phyloP scores from a whole-genome alignment of 2,797 vertebrate species.

The Enteromius mattozi region DNA sequence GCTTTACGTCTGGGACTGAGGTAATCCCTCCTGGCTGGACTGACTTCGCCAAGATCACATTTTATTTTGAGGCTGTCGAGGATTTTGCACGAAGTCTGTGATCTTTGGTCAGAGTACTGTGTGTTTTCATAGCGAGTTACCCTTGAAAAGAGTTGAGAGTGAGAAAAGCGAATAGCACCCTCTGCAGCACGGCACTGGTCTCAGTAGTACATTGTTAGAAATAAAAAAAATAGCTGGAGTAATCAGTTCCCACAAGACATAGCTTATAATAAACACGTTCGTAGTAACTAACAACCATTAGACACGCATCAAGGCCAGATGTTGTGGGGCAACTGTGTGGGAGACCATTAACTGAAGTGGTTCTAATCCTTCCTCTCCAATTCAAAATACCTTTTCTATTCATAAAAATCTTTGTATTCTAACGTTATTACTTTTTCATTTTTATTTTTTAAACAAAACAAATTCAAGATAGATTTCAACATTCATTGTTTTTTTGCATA shows the following conservation, averaged over 20 bases:
- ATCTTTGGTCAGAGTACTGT: background rate
- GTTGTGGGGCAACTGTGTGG: background rate
- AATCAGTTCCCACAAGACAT: background rate
- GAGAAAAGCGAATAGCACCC: conserved; percentile 27
- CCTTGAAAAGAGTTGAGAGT: background rate
- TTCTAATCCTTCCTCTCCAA: background rate
- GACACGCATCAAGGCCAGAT: background rate
- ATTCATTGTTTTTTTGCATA: background rate
- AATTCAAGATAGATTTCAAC: background rate
- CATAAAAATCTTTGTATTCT: too few relatives aligned
- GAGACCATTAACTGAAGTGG: conserved; percentile 1
- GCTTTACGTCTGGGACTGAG: background rate
- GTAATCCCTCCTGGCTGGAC: background rate
- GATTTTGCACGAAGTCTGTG: background rate
- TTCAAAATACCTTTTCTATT: background rate
- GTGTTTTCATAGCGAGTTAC: conserved; percentile 3
- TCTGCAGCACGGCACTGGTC: background rate
- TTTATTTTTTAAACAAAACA: background rate
- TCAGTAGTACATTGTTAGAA: background rate
- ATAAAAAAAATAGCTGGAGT: background rate
- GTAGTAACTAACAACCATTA: background rate
- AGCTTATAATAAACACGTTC: background rate
- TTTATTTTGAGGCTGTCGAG: background rate
- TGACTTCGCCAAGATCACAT: background rate
- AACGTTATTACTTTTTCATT: background rate